phyloP scores from a whole-genome alignment of 2,888 invertebrate species.

The Mylabris sibirica region DNA sequence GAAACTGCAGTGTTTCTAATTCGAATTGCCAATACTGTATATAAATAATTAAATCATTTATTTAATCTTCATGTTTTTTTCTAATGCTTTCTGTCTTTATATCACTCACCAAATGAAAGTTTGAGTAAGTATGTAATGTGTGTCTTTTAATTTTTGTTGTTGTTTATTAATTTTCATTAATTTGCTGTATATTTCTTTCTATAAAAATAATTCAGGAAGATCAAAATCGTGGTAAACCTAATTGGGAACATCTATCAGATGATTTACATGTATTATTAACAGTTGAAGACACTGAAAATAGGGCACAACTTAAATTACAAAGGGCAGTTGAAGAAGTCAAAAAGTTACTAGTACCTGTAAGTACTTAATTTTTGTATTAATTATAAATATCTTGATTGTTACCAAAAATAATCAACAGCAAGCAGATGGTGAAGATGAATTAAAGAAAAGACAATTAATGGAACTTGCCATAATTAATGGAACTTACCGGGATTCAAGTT shows the following conservation, averaged over 20 bases:
- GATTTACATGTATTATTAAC: constrained; percentile 98
- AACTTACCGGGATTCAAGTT: constrained; percentile 96
- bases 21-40: too few relatives aligned
- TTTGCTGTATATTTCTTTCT: constrained; percentile 13
- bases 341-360: constrained; percentile 96
- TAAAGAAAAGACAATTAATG: constrained; percentile 99
- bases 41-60: not conserved
- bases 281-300: constrained; percentile 97
- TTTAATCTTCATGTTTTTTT: not conserved
- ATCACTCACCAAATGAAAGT: not conserved
- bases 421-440: constrained; percentile 99
- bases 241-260: constrained; percentile 99
- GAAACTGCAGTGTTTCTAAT: too few relatives aligned
- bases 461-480: constrained; percentile 99
- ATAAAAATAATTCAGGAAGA: constrained; percentile 79
- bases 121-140: not conserved
- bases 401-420: constrained; percentile 66
- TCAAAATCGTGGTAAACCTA: constrained; percentile 98
- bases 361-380: constrained; percentile 53
- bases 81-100: not conserved
- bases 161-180: constrained; percentile 10
- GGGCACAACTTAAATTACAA: constrained; percentile 92
- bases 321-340: constrained; percentile 98
- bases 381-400: not conserved
- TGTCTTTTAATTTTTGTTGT: not conserved